phyloP scores from a whole-genome alignment of 2,113 vertebrate species.

The Lagopus muta region DNA sequence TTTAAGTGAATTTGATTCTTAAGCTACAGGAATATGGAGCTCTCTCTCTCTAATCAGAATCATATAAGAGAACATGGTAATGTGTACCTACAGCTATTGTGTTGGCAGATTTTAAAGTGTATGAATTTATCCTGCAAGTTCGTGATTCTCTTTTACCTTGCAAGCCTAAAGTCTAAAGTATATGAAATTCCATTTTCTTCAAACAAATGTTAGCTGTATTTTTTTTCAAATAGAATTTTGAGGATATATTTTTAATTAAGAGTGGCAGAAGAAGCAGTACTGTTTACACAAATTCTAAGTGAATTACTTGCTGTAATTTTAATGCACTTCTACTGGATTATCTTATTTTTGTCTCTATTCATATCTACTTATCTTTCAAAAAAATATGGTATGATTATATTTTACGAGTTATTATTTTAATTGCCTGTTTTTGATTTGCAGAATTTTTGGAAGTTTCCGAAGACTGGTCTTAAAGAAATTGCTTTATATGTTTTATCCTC shows the following conservation, averaged over 20 bases:
- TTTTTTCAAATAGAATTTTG: neutral
- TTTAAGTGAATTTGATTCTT: neutral
- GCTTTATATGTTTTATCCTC: neutral
- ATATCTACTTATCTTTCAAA: neutral
- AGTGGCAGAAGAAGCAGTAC: rapidly evolving
- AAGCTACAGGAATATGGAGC: neutral
- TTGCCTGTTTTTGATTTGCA: neutral
- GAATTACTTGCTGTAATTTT: neutral
- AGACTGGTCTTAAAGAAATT: neutral
- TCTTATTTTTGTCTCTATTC: neutral
- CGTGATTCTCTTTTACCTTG: neutral
- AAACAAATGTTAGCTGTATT: neutral
- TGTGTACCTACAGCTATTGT: neutral
- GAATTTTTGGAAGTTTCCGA: neutral
- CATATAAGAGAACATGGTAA: neutral
- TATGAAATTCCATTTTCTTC: too few relatives aligned
- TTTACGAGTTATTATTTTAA: neutral
- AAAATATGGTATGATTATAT: neutral
- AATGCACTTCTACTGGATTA: neutral
- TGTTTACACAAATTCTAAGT: neutral
- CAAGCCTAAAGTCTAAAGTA: neutral
- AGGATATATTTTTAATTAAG: neutral
- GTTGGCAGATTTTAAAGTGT: neutral
- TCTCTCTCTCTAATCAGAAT: neutral
- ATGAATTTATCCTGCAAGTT: neutral